Base-by-base conservation (phyloP, 2,888 invertebrate species). In the Trichopria drosophilae region DNA sequence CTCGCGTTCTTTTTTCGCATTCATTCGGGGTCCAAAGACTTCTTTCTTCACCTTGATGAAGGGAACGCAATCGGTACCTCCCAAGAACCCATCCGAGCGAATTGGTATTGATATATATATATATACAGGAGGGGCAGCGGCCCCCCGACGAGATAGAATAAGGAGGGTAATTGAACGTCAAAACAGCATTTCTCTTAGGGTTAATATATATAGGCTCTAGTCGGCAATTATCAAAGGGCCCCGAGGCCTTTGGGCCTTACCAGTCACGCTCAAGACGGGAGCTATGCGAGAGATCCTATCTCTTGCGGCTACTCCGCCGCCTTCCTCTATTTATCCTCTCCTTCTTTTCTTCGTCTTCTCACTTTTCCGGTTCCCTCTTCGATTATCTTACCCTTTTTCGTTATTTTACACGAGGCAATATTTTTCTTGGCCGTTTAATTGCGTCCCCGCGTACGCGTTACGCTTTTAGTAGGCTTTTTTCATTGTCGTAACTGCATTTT, bases 241-340 rank as follows among this genome's bases (percentile, higher is more conserved):
- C 54, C 47, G 46, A 46, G 50, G 51, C 49, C 53, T 28, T n/a
- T 51, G 55, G 58, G 61, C 62, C 56, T 67, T 67, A 66, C 67
- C 61, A 71, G 72, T 69, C 69, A 71, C 68, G 68, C 69, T 70
- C 64, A 73, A 73, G 69, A 72, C 73, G 64, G 73, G 67, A 73
- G 73, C 72, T 64, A 61, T 63, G 59, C n/a, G n/a, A 51, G 61
- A 72, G 73, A 73, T 72, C 62, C 61, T 71, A 72, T 72, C 70
- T 61, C 56, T 52, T 52, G 23, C 47, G 45, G 47, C 50, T 52
- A 51, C 53, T 50, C 48, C 37, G 31, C 53, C 50, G 44, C 43
- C 50, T 40, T 48, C 53, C 44, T 48, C 28, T 47, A 47, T 32
- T 43, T 37, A 29, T 29, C 41, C 39, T 52, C 44, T 48, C 43